Evolutionary conservation across 2,888 invertebrate species (phyloP).

Genomic region (Caenorhabditis wallacei): DNA sequence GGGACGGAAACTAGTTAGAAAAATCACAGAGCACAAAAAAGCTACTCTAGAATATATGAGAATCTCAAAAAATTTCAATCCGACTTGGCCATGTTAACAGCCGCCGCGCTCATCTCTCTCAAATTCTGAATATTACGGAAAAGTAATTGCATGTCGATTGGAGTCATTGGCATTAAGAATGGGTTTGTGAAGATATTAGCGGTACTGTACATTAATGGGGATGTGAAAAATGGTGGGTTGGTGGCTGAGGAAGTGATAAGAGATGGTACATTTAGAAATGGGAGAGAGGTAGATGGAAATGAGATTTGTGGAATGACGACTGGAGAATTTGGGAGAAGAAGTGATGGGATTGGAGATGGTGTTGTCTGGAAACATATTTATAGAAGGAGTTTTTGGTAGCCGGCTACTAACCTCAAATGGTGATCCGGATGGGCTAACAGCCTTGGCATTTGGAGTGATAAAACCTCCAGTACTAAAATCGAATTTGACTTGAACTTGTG

Average conservation of each 20-base stretch:
- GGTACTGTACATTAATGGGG: conserved; percentile 31
- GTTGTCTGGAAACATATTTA: conserved; percentile 22
- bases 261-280: conserved; percentile 36
- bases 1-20: neutral
- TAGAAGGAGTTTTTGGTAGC: no score
- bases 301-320: conserved; percentile 14
- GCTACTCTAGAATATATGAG: neutral
- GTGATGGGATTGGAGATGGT: conserved; percentile 30
- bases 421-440: conserved; percentile 28
- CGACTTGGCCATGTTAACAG: conserved; percentile 26
- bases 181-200: conserved; percentile 40
- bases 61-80: conserved; percentile 21
- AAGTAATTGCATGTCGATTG: conserved; percentile 54
- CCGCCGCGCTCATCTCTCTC: conserved; percentile 37
- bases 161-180: conserved; percentile 43
- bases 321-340: conserved; percentile 31
- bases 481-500: conserved; percentile 30
- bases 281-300: conserved; percentile 9
- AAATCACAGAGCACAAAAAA: neutral
- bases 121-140: conserved; percentile 45
- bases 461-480: conserved; percentile 34
- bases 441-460: neutral
- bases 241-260: conserved; percentile 34
- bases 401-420: conserved; percentile 30
- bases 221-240: conserved; percentile 26